Conservation (phyloP, 2,113 vertebrate genomes). For the Gambusia affinis region DNA sequence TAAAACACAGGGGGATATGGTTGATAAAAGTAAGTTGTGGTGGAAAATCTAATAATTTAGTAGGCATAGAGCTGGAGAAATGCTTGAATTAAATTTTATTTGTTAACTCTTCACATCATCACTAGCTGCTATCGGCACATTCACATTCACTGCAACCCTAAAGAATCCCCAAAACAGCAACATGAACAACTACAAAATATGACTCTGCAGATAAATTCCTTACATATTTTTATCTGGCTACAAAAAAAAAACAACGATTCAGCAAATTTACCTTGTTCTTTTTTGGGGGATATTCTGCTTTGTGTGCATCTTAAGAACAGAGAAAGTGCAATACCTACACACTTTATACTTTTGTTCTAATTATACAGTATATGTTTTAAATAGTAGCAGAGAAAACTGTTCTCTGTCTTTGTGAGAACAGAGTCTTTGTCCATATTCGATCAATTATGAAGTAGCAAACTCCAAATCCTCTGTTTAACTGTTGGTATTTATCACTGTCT, state of each 20-base stretch:
- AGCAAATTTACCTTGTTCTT: background rate
- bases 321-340: background rate
- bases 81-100: background rate
- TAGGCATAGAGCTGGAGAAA: background rate
- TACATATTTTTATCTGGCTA: background rate
- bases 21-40: background rate
- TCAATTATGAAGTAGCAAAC: background rate
- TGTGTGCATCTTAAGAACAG: background rate
- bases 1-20: background rate
- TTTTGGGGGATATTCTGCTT: background rate
- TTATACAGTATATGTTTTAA: background rate
- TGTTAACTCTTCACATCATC: background rate
- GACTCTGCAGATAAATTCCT: background rate
- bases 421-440: background rate
- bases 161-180: background rate
- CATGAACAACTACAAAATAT: background rate
- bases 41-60: background rate
- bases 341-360: background rate
- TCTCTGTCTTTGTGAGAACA: background rate
- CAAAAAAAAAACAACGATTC: background rate
- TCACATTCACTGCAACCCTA: background rate
- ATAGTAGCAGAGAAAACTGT: background rate
- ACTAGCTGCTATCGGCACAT: background rate
- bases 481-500: background rate
- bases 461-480: background rate